Evolutionary conservation across 92 coral and sea anemone genomes (phyloP), one percentile per base, ranked within the genome.

Genomic region (Actinostola sp.): DNA sequence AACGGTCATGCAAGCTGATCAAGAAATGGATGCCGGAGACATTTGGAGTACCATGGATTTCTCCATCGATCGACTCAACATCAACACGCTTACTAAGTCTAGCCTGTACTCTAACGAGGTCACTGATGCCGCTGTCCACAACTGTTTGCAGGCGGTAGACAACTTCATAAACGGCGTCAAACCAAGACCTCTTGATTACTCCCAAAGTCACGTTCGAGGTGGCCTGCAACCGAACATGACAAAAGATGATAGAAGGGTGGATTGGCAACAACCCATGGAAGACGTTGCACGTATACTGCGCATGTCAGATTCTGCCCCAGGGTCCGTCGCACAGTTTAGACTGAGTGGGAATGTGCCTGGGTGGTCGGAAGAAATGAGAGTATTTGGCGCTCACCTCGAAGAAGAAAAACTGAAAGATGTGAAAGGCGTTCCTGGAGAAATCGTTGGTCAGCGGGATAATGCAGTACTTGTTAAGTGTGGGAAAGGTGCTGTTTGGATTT

Each of bases 281-380:
- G 93, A 89, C 13, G 85, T 89, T 28, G 89, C 93, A 16, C 61
- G 82, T 38, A 86, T 70, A 62, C 79, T 89, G 50, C 93, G 93
- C 80, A 84, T 88, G 93, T 88, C 90, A 21, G 93, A 88, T 41
- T 84, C 93, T 44, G 61, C 91, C 13, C 93, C 93, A 65, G 93
- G 93, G 17, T 82, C 91, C 1, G 58, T 76, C 55, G 93, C 83
- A 0, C 67, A 59, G 50, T 51, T 77, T 14, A 54, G 51, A 15
- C 51, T 45, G 6, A 75, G 66, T 9, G 58, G 31, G 1, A 42
- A 26, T 16, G 62, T 51, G n/a, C 56, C 54, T 77, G 57, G 38
- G 34, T 78, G 84, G 91, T 69, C 85, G 53, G 72, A 84, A 53
- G 78, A 70, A 38, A 49, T 83, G 57, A 75, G 91, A 32, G 73